phyloP scores from a whole-genome alignment of 2,113 vertebrate genomes.

The Thomomys bottae region DNA sequence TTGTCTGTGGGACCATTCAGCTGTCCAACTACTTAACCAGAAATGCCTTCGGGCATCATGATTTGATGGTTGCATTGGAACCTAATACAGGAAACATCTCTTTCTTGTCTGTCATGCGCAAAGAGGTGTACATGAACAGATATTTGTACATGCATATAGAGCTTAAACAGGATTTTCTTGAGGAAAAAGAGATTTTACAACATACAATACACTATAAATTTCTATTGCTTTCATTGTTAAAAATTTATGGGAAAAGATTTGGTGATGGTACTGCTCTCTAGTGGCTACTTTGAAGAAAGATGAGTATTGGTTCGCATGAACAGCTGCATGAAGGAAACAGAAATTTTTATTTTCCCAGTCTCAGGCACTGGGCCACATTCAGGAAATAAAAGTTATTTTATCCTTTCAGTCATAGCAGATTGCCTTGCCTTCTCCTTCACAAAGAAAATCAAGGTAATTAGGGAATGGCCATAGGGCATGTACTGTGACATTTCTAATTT shows the following conservation, averaged over 20 bases:
- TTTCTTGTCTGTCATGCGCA: neutral
- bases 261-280: constrained; percentile 56
- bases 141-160: neutral
- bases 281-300: constrained; percentile 57
- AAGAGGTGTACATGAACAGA: neutral
- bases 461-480: neutral
- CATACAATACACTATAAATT: neutral
- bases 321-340: neutral
- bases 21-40: no score
- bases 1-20: no score
- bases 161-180: constrained; percentile 6
- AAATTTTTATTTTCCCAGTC: constrained; percentile 23
- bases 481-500: neutral
- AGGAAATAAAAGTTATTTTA: constrained; percentile 12
- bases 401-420: constrained; percentile 8
- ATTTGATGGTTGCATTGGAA: neutral
- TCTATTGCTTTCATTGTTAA: constrained; percentile 28
- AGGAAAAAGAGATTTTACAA: neutral
- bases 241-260: neutral
- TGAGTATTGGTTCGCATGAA: constrained; percentile 39
- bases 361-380: neutral
- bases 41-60: neutral
- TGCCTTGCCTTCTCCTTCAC: constrained; percentile 21
- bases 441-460: neutral
- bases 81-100: neutral